Evolutionary conservation across 2,797 vertebrate genomes (phyloP).

Genomic region (Simalia tracyae): DNA sequence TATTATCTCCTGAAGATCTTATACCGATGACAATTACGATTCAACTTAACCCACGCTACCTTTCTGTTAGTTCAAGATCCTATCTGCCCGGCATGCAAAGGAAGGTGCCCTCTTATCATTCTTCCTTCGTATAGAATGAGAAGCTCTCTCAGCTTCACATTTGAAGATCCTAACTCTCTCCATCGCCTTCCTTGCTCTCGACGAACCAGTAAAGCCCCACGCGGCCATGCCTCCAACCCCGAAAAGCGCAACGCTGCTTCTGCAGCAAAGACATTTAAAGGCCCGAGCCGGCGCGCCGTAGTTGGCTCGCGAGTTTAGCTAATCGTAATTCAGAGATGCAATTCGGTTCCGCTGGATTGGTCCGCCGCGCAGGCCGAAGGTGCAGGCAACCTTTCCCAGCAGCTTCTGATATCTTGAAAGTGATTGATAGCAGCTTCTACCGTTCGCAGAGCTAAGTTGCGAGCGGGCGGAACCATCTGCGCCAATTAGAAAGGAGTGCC

Average conservation of each 20-base stretch:
- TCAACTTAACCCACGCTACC: neutral
- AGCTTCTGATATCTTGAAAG: no score
- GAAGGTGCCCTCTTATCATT: neutral
- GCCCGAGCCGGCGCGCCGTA: neutral
- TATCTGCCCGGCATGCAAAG: neutral
- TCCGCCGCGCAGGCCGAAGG: no score
- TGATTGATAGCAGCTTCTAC: neutral
- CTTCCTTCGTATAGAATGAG: neutral
- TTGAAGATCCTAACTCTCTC: no score
- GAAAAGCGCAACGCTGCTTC: neutral
- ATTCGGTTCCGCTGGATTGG: neutral
- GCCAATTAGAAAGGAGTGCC: neutral
- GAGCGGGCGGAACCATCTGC: neutral
- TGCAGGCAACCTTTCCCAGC: neutral
- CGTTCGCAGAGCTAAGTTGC: neutral
- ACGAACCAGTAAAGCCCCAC: neutral
- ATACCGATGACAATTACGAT: neutral
- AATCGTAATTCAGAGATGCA: neutral
- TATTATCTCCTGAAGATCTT: no score
- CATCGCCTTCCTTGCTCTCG: neutral
- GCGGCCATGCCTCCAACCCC: neutral
- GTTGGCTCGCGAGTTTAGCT: neutral
- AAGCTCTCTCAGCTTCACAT: neutral
- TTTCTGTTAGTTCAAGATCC: neutral
- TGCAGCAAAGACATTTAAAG: neutral